Evolutionary conservation across 2,797 vertebrate genomes (phyloP), one percentile per base, ranked within the genome.

Genomic region (Scyliorhinus canicula): DNA sequence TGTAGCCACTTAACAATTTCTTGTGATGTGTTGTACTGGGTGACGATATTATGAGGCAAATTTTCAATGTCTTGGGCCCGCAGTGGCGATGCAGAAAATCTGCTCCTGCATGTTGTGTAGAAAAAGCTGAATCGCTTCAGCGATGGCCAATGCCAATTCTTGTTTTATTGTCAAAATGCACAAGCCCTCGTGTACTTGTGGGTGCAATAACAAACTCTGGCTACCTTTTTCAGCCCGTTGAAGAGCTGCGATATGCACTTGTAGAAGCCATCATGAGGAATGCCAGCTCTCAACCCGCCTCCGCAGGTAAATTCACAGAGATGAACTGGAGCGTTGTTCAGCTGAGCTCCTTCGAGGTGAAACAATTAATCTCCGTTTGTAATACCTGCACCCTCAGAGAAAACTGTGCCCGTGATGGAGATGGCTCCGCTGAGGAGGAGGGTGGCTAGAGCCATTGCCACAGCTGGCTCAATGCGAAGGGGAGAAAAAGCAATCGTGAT

Each of bases 191-290:
- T 2, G 31, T 9, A 24, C 9, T 11, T 19, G 50, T 86, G 9
- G 1, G 84, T 91, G 7, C n/a, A 40, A 63, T 63, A 40, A 90
- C 35, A 91, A 63, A 91, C 35, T 63, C 52, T 88, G n/a, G 26
- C 74, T 55, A 26, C 52, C 47, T 93, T 88, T 95, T 82, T 57
- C 95, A 99, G 99, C 98, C 98, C 0, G 96, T 98, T 35, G 97
- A 98, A 50, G 98, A 99, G 95, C 96, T 99, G 95, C 96, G 98
- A 28, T 96, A 97, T 8, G 97, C 98, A 95, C 97, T 98, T 52
- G 97, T 98, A 95, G 97, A 97, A n/a, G 97, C 98, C 91, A 96
- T 98, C 96, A 98, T 98, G 97, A 97, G 97, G 95, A 96, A 96
- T 1, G 57, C 40, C 63, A 74, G 24, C 67, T 55, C 93, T 35